Evolutionary conservation across 2,113 vertebrate species (phyloP).

Genomic region (Malaclemys terrapin): DNA sequence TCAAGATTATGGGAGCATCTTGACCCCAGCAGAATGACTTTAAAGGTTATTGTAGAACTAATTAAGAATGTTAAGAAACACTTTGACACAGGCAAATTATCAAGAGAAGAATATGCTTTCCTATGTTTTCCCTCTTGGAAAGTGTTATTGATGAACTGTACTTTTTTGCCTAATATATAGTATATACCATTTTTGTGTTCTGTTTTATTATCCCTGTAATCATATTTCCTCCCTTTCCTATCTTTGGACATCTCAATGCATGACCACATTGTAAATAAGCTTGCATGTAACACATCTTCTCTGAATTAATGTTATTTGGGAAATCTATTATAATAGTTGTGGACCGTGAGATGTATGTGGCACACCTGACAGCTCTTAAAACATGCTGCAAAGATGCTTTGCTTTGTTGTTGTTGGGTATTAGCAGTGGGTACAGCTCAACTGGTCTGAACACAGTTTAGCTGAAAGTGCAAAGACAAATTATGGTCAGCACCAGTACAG

Average conservation of each 20-base stretch:
- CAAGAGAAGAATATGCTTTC: background rate
- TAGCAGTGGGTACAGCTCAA: background rate
- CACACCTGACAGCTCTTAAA: background rate
- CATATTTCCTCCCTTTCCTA: background rate
- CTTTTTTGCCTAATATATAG: background rate
- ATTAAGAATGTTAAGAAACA: background rate
- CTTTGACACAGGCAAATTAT: background rate
- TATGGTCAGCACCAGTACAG: background rate
- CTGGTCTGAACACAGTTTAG: background rate
- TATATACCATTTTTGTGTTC: background rate
- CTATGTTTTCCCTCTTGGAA: background rate
- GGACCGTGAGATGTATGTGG: background rate
- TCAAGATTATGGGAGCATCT: background rate
- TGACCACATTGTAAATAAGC: background rate
- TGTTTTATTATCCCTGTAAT: background rate
- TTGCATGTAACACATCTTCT: background rate
- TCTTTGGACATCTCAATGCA: background rate
- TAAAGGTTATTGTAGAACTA: background rate
- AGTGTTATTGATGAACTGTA: background rate
- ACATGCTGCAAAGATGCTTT: accelerated
- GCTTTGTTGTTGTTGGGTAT: background rate
- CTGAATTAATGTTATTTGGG: background rate
- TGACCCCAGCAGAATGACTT: background rate
- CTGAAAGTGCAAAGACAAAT: background rate
- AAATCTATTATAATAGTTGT: background rate